phyloP scores from a whole-genome alignment of 2,113 vertebrate genomes.

The Turdus rufiventris region DNA sequence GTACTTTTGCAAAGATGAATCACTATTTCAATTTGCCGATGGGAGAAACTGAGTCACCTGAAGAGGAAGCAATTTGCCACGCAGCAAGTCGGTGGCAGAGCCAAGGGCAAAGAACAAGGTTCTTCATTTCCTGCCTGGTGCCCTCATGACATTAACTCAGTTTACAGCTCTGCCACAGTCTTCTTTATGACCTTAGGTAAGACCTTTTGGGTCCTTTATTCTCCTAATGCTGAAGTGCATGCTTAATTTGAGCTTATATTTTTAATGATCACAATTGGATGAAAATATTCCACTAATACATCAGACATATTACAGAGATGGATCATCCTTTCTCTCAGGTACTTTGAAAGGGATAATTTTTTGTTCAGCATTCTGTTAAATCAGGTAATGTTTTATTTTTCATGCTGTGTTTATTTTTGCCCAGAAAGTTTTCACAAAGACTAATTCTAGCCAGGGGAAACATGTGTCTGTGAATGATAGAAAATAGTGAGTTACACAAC shows the following conservation, averaged over 20 bases:
- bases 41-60: constrained; percentile 46
- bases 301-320: background rate
- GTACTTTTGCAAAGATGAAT: background rate
- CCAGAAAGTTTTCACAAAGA: background rate
- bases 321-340: background rate
- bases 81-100: background rate
- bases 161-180: background rate
- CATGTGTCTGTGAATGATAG: background rate
- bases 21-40: background rate
- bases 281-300: background rate
- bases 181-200: background rate
- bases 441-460: background rate
- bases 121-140: background rate
- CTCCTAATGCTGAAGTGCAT: background rate
- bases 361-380: background rate
- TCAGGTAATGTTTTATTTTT: background rate
- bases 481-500: background rate
- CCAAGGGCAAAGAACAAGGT: background rate
- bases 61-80: constrained; percentile 31
- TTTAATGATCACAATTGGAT: background rate
- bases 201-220: background rate
- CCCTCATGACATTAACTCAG: background rate
- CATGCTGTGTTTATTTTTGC: background rate
- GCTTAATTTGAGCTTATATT: background rate
- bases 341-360: background rate